phyloP scores from a whole-genome alignment of 2,888 invertebrate genomes.

The Caenorhabditis drosophilae region DNA sequence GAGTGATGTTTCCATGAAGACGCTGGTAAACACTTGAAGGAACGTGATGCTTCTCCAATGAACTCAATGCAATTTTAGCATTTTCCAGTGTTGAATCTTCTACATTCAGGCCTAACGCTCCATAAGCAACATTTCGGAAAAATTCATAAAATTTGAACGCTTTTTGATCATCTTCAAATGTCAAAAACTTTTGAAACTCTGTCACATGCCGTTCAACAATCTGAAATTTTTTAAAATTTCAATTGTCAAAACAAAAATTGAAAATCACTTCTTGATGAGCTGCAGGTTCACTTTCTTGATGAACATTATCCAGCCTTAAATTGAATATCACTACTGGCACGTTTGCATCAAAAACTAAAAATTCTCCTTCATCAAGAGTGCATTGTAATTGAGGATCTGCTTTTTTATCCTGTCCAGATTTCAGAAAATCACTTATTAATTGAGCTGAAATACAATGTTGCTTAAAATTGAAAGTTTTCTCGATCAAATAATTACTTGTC shows the following conservation, averaged over 20 bases:
- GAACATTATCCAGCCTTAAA: slow-evolving; percentile 52
- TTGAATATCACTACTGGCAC: slow-evolving; percentile 43
- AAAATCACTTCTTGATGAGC: slow-evolving; percentile 45
- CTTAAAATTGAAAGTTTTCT: not conserved
- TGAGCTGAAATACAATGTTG: slow-evolving; percentile 16
- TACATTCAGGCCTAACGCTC: slow-evolving; percentile 43
- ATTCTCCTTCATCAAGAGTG: slow-evolving; percentile 24
- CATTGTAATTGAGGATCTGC: slow-evolving; percentile 11
- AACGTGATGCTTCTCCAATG: slow-evolving; percentile 2
- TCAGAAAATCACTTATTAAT: slow-evolving; percentile 6
- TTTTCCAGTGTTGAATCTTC: slow-evolving; percentile 5
- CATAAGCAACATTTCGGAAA: slow-evolving; percentile 46
- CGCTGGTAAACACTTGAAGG: slow-evolving; percentile 9
- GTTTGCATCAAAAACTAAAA: slow-evolving; percentile 34
- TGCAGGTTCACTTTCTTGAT: slow-evolving; percentile 41
- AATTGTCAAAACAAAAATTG: not conserved
- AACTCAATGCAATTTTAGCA: slow-evolving; percentile 7
- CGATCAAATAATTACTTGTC: not conserved
- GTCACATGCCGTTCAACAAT: slow-evolving; percentile 51
- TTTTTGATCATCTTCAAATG: slow-evolving; percentile 20
- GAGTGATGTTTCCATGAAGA: slow-evolving; percentile 25
- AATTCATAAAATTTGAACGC: slow-evolving; percentile 42
- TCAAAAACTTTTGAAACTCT: slow-evolving; percentile 31
- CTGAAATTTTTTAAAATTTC: slow-evolving; percentile 16
- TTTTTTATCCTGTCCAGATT: slow-evolving; percentile 2